These are phyloP conservation scores for Argyra leucocephala DNA, from an alignment of 2,888 invertebrate species.

Conservation along the genomic window DNA sequence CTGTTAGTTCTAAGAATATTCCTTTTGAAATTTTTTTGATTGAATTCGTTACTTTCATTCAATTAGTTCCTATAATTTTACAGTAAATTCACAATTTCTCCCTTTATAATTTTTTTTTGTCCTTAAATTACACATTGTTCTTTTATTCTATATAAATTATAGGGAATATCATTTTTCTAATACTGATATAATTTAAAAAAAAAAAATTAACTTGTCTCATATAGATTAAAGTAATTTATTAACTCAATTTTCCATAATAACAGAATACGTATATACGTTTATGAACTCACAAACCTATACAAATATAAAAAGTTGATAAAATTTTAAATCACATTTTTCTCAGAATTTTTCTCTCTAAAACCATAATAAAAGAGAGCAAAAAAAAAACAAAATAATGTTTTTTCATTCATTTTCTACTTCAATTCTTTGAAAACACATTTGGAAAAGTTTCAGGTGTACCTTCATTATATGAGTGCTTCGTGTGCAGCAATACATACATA, in stretches of 20 bases:
- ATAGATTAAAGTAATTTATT: neutral
- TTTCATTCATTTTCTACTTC: neutral
- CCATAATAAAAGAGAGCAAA: no score
- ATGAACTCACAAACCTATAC: no score
- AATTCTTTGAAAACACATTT: neutral
- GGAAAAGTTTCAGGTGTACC: neutral
- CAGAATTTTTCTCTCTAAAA: no score
- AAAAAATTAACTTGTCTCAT: neutral
- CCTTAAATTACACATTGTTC: no score
- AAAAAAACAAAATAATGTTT: neutral
- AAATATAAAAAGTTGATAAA: neutral
- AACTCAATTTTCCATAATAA: slow-evolving; percentile 1
- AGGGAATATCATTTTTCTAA: neutral
- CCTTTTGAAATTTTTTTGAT: no score
- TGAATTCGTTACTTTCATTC: no score
- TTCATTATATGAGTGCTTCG: no score
- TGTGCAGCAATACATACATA: neutral
- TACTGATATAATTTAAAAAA: neutral
- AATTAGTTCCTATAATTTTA: no score
- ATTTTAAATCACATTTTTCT: slow-evolving; percentile 1
- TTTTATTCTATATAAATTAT: neutral
- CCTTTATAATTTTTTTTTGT: no score
- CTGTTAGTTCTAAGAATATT: no score
- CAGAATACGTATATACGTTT: no score
- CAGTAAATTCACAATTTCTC: no score